Evolutionary conservation across 2,113 vertebrate species (phyloP), one percentile per base, ranked within the genome.

Genomic region (Probosciger aterrimus): DNA sequence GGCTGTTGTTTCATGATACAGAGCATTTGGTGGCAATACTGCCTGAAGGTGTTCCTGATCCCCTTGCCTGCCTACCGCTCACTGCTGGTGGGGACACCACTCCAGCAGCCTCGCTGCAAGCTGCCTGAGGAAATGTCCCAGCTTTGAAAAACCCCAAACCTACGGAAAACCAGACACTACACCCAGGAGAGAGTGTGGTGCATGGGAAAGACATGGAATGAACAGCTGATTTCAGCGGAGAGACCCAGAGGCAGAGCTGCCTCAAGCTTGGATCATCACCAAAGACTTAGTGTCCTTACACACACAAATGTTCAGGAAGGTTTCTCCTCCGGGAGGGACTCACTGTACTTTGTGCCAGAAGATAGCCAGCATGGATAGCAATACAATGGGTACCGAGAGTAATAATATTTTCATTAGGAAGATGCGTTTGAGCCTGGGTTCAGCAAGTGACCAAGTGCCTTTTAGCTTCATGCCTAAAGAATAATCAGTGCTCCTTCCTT

Each of bases 371-470:
- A 30, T 20, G 35, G 46, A 17, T 69, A 90, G 43, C 30, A 79
- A 59, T 41, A 69, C 62, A 82, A 55, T 49, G 65, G 75, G 28
- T 79, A 75, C 18, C 0, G 3, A 75, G n/a, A 44, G 24, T 76
- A 70, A 49, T 55, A 63, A 19, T 39, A 60, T 78, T 88, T 84
- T 83, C 31, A n/a, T 41, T 79, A 86, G 25, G 30, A 91, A 91
- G 24, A 73, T 18, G 31, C 0, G 0, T 83, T 93, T 71, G 14
- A 0, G 0, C 55, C 30, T 52, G 23, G 7, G 14, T 68, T 79
- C 14, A 41, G 35, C 1, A 0, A 43, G 19, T n/a, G 41, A 59
- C 13, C 0, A 0, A 47, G 18, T 28, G 37, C 46, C 35, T 71
- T 5, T n/a, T 18, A 64, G 35, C 16, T 90, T 86, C 44, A 35